A percentile compares a stretch with the other conserved stretches of the same genome.
Conservation (phyloP, 2,888 invertebrate genomes). For the Netelia inedita region DNA sequence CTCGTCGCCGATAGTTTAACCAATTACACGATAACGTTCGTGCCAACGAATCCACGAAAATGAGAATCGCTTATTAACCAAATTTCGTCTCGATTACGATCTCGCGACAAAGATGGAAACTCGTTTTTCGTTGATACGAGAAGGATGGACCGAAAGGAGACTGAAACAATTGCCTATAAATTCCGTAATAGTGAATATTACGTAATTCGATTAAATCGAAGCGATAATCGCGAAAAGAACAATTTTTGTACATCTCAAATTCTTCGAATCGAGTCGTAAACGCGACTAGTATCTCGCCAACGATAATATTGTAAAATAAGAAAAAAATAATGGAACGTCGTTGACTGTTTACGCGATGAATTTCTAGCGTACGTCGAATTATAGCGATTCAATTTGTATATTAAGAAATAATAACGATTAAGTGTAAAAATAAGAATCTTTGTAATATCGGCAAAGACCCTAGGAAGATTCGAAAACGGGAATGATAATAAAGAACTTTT, state of each 20-base stretch:
- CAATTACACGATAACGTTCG: conserved; percentile 62
- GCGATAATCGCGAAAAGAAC: neutral
- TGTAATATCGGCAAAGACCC: conserved; percentile 68
- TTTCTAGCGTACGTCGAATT: neutral
- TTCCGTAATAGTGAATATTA: too few species aligned
- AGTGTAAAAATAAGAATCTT: conserved; percentile 68
- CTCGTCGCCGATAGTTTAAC: conserved; percentile 48
- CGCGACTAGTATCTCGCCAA: neutral
- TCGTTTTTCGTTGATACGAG: too few species aligned
- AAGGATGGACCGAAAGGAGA: too few species aligned
- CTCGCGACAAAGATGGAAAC: neutral
- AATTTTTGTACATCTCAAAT: neutral
- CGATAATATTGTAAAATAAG: conserved; percentile 17
- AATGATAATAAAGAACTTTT: conserved; percentile 61
- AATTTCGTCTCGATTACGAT: conserved; percentile 2
- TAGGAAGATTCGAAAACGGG: conserved; percentile 34
- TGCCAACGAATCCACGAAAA: conserved; percentile 55
- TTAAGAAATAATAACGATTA: conserved; percentile 55
- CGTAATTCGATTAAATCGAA: neutral
- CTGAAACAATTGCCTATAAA: too few species aligned
- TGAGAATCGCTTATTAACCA: conserved; percentile 13
- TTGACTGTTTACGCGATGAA: conserved; percentile 38
- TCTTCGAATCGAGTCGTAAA: too few species aligned
- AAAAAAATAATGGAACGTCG: neutral
- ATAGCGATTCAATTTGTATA: neutral